Percentiles rank a stretch among this genome's conserved stretches.
phyloP scores from a whole-genome alignment of 2,113 vertebrate species.

The Centropus bengalensis region DNA sequence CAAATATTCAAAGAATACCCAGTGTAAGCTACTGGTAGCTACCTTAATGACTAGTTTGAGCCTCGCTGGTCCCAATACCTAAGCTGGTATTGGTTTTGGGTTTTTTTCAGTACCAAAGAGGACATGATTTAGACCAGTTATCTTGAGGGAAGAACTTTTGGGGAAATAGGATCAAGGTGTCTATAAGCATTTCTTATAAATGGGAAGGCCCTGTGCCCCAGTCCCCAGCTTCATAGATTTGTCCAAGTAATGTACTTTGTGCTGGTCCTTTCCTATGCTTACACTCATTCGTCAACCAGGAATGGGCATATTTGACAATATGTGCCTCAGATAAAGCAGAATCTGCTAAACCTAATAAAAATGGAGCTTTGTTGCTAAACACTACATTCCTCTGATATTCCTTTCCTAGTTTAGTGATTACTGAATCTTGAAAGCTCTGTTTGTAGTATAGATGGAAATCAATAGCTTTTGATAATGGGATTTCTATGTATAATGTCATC shows the following conservation, averaged over 20 bases:
- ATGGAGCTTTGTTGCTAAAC: not conserved
- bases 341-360: not conserved
- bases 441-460: not conserved
- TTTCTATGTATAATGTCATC: not conserved
- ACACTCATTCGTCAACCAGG: not conserved
- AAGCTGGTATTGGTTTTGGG: not conserved
- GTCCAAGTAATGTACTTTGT: not conserved
- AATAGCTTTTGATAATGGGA: not conserved
- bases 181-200: not conserved
- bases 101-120: not conserved
- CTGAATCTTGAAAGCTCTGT: not conserved
- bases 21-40: not conserved
- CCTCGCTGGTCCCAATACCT: not conserved
- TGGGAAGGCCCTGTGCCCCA: not conserved
- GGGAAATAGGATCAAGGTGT: not conserved
- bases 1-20: too few species aligned
- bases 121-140: not conserved
- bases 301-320: not conserved
- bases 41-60: too few species aligned
- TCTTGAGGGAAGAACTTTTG: not conserved
- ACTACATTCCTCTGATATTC: not conserved
- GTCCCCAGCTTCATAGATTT: accelerated
- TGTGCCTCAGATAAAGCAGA: not conserved
- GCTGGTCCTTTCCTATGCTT: not conserved
- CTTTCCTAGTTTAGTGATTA: not conserved